These are phyloP conservation scores for Chaenocephalus aceratus DNA, from an alignment of 2,113 vertebrate species.

Conservation along the genomic window DNA sequence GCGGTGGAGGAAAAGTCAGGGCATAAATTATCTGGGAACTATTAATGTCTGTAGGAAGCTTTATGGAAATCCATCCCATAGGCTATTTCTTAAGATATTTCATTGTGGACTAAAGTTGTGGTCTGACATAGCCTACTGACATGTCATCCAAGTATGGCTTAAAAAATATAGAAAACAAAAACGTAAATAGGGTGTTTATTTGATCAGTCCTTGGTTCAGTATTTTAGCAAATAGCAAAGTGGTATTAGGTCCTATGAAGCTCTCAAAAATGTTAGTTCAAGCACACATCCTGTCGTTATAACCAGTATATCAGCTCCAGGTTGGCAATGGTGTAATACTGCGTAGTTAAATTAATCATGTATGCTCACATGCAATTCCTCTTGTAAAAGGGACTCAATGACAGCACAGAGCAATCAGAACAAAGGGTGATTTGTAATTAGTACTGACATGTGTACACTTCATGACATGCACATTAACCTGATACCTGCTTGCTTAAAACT, in stretches of 20 bases:
- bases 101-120: background rate
- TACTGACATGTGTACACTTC: background rate
- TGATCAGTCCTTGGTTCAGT: background rate
- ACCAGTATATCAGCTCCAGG: constrained; percentile 31
- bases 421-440: constrained; percentile 27
- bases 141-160: background rate
- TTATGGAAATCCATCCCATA: background rate
- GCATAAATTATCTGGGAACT: background rate
- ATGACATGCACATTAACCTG: background rate
- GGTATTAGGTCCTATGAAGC: background rate
- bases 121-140: background rate
- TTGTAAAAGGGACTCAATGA: background rate
- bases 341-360: constrained; percentile 30
- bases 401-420: constrained; percentile 20
- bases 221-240: background rate
- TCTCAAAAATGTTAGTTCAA: background rate
- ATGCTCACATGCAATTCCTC: background rate
- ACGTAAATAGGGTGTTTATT: background rate
- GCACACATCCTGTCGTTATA: constrained; percentile 33
- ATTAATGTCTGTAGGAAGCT: background rate
- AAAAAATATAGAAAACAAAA: background rate
- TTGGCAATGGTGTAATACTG: constrained; percentile 2
- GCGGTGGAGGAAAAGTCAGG: background rate
- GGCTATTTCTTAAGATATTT: background rate
- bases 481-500: constrained; percentile 43